phyloP scores from a whole-genome alignment of 2,113 vertebrate species.

The Lagopus leucura region DNA sequence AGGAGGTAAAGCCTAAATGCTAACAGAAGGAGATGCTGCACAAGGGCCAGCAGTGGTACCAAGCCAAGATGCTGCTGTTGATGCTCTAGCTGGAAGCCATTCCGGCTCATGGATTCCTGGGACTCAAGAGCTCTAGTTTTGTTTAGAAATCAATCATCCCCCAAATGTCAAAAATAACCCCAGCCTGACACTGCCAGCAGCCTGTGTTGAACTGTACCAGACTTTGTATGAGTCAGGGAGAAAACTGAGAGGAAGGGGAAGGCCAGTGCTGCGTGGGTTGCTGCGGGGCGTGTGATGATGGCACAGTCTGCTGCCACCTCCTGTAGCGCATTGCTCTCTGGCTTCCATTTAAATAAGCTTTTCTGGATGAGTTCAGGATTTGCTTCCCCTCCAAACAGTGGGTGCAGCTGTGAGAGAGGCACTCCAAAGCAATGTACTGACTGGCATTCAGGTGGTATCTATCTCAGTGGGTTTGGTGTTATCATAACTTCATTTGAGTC shows the following conservation, averaged over 20 bases:
- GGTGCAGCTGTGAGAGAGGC: not conserved
- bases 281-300: not conserved
- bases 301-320: conserved; percentile 37
- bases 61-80: not conserved
- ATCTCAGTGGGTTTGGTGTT: not conserved
- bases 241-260: conserved; percentile 49
- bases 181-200: conserved; percentile 43
- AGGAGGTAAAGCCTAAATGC: not conserved
- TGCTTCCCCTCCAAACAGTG: not conserved
- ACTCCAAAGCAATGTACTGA: not conserved
- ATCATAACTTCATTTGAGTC: not conserved
- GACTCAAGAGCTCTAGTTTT: not conserved
- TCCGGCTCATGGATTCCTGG: not conserved
- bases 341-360: not conserved
- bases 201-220: conserved; percentile 26
- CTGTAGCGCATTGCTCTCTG: not conserved
- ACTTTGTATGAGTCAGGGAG: conserved; percentile 54
- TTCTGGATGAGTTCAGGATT: not conserved
- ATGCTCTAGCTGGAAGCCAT: not conserved
- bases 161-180: conserved; percentile 26
- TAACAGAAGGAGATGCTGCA: not conserved
- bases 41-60: not conserved
- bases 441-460: not conserved
- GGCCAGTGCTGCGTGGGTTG: conserved; percentile 27
- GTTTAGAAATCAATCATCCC: conserved; percentile 21